Evolutionary conservation across 2,797 vertebrate genomes (phyloP), one percentile per base, ranked within the genome.

Genomic region (Lophotriccus pileatus): DNA sequence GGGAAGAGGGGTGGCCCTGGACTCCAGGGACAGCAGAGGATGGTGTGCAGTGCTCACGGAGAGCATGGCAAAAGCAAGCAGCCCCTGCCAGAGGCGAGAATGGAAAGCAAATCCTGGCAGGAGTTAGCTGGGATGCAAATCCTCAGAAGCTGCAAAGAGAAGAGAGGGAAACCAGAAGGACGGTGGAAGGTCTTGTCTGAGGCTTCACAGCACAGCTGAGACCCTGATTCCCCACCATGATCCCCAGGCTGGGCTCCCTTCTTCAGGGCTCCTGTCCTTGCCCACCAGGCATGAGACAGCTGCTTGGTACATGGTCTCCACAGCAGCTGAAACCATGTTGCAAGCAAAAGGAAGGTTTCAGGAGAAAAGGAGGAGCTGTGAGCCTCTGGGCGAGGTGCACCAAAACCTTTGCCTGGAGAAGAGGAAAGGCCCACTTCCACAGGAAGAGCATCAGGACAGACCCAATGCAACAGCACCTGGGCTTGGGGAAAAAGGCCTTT

Each of bases 31-130:
- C 0, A 8, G 46, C 74, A 84, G 66, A 64, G 25, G n/a, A 89
- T 10, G 17, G 47, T 27, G 10, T 17, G 27, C 6, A 12, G 49
- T 37, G 47, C 44, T 63, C 0, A 0, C 2, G 4, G 14, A 32
- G 14, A 18, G 50, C 55, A 76, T 6, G 55, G 52, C 14, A 17
- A 79, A 89, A 89, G 60, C 60, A 70, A 74, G 44, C 63, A 78
- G n/a, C 9, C 50, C 39, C 63, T 58, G n/a, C 10, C 20, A 24
- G 37, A 73, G 34, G 67, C 30, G 21, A 89, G 41, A 64, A 22
- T 15, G 24, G 37, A 89, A 84, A 87, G 69, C 49, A 91, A 92
- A 78, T 89, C 4, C 8, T 55, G 72, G 81, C n/a, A 50, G 14
- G 20, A 41, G 23, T 77, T 50, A 74, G 60, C 15, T 0, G 22